Evolutionary conservation across 2,888 invertebrate species (phyloP).

Genomic region (Meteorus colon): DNA sequence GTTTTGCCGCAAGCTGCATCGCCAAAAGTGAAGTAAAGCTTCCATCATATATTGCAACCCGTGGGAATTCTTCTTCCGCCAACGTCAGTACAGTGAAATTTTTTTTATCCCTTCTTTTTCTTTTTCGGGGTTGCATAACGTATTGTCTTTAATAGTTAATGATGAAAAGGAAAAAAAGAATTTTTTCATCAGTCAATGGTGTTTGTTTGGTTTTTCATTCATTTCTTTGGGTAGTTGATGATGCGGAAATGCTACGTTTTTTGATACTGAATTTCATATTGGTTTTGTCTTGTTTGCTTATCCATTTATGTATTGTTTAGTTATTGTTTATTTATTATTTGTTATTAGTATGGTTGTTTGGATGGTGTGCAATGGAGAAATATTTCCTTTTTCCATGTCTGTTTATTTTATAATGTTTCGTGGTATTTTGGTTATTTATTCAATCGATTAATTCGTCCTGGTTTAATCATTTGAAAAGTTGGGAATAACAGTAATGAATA

Average conservation of each 20-base stretch:
- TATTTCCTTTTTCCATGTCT: too few species aligned
- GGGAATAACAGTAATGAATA: too few species aligned
- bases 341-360: too few species aligned
- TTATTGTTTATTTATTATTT: not conserved
- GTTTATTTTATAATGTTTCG: too few species aligned
- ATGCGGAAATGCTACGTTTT: too few species aligned
- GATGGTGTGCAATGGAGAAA: too few species aligned
- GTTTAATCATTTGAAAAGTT: too few species aligned
- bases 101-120: not conserved
- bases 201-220: not conserved
- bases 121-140: not conserved
- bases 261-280: not conserved
- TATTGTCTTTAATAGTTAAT: not conserved
- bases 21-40: constrained; percentile 14
- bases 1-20: constrained; percentile 41
- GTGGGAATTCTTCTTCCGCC: constrained; percentile 1
- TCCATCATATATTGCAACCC: constrained; percentile 12
- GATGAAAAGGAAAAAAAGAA: not conserved
- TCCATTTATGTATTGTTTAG: not conserved
- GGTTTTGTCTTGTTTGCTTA: not conserved
- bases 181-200: not conserved
- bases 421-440: too few species aligned
- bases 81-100: not conserved
- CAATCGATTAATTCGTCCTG: too few species aligned
- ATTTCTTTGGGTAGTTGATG: not conserved